phyloP scores from a whole-genome alignment of 2,113 vertebrate genomes.

The Crocuta crocuta region DNA sequence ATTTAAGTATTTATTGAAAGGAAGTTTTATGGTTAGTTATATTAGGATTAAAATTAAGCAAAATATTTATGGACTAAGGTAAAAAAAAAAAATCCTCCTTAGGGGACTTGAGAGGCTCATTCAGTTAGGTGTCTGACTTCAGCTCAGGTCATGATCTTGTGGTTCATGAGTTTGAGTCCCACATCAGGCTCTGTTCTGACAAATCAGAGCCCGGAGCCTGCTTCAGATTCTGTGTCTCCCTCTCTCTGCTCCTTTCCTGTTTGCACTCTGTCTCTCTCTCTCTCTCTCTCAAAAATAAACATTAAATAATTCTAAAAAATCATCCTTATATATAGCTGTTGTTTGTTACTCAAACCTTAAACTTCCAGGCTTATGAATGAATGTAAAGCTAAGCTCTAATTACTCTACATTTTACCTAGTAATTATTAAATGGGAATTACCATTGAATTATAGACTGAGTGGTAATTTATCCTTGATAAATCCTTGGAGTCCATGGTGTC shows the following conservation, averaged over 20 bases:
- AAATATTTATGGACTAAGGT: not conserved
- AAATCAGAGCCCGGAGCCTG: no score
- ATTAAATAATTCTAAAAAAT: not conserved
- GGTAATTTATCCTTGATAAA: slow-evolving; percentile 26
- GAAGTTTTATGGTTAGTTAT: slow-evolving; percentile 16
- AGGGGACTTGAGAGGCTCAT: no score
- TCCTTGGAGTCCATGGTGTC: not conserved
- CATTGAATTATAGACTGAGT: slow-evolving; percentile 3
- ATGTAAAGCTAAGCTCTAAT: slow-evolving; percentile 57
- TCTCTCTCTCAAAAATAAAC: no score
- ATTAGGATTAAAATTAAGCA: slow-evolving; percentile 22
- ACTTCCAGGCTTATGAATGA: slow-evolving; percentile 31
- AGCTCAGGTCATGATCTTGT: no score
- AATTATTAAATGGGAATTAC: slow-evolving; percentile 20
- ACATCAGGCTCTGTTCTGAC: no score
- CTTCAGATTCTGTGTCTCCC: no score
- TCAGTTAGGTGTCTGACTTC: no score
- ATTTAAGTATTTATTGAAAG: not conserved
- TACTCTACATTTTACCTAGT: slow-evolving; percentile 36
- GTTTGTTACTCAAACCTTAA: not conserved
- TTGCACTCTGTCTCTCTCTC: no score
- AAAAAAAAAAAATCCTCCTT: not conserved
- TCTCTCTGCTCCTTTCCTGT: no score
- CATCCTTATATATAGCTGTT: not conserved
- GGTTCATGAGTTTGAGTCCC: no score